phyloP scores from a whole-genome alignment of 2,797 vertebrate species.

The Anniella stebbinsi region DNA sequence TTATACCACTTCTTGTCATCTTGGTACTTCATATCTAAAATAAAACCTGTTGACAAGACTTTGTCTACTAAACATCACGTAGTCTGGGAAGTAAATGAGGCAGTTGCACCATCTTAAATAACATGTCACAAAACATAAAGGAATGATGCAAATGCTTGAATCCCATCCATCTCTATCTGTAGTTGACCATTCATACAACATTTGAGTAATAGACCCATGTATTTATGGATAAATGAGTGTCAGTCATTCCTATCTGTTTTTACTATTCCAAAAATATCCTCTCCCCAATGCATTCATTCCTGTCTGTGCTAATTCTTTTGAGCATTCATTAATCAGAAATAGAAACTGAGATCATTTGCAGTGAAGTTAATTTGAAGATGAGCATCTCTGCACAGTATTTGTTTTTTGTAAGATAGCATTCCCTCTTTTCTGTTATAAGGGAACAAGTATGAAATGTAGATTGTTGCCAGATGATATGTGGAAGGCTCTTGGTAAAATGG shows the following conservation, averaged over 20 bases:
- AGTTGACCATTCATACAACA: slow-evolving; percentile 64
- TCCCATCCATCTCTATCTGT: slow-evolving; percentile 45
- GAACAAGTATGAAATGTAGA: slow-evolving; percentile 32
- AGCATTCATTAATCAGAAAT: slow-evolving; percentile 36
- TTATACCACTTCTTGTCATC: background rate
- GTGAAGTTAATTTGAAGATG: slow-evolving; percentile 38
- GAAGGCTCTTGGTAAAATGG: slow-evolving; percentile 33
- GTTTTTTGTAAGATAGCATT: slow-evolving; percentile 39
- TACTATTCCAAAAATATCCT: slow-evolving; percentile 61
- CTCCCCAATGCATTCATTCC: slow-evolving; percentile 47
- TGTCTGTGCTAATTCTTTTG: slow-evolving; percentile 33
- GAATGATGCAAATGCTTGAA: slow-evolving; percentile 32
- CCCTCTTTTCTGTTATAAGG: slow-evolving; percentile 30
- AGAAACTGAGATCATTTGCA: slow-evolving; percentile 22
- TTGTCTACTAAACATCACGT: slow-evolving; percentile 26
- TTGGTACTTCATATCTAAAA: background rate
- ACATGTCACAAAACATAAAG: slow-evolving; percentile 31
- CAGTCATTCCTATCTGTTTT: slow-evolving; percentile 67
- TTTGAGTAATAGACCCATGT: slow-evolving; percentile 43
- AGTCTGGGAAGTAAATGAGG: slow-evolving; percentile 15
- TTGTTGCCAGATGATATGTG: slow-evolving; percentile 25
- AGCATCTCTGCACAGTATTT: slow-evolving; percentile 33
- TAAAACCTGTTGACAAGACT: background rate
- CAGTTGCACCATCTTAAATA: slow-evolving; percentile 33
- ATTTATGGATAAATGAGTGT: slow-evolving; percentile 46